Evolutionary conservation across 2,888 invertebrate genomes (phyloP).

Genomic region (Mechanitis messenoides): DNA sequence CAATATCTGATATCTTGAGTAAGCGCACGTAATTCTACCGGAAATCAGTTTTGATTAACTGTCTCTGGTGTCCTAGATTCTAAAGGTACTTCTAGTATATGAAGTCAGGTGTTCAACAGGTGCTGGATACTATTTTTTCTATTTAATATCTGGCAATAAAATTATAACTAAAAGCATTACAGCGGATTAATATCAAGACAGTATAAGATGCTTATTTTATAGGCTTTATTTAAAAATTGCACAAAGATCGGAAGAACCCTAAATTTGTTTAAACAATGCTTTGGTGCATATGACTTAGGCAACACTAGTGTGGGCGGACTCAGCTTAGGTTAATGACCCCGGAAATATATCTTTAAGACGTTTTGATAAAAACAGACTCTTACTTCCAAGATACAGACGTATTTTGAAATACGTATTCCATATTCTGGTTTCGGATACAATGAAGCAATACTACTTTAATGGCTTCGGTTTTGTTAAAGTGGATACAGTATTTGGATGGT

Average conservation of each 20-base stretch:
- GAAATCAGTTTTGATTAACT: too few species aligned
- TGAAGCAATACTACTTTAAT: not conserved
- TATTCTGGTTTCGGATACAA: not conserved
- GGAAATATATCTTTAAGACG: constrained; percentile 40
- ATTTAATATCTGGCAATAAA: too few species aligned
- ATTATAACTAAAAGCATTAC: too few species aligned
- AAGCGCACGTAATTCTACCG: too few species aligned
- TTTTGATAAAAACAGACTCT: constrained; percentile 6
- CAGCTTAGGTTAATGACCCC: constrained; percentile 50
- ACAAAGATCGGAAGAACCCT: constrained; percentile 21
- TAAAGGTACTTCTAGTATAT: too few species aligned
- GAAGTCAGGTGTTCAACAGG: too few species aligned
- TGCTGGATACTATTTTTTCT: too few species aligned
- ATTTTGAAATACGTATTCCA: not conserved
- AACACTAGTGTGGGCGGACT: constrained; percentile 51
- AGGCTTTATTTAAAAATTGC: constrained; percentile 21
- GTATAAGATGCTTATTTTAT: too few species aligned
- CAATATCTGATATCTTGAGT: too few species aligned
- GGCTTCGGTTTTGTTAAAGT: not conserved
- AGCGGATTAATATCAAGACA: too few species aligned
- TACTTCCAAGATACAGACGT: not conserved
- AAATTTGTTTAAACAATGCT: constrained; percentile 32
- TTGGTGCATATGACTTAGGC: constrained; percentile 49
- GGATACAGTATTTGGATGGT: too few species aligned
- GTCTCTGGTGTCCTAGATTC: too few species aligned